These are phyloP conservation scores for Chymomyza caudatula DNA, from an alignment of 2,888 invertebrate species.

Conservation along the genomic window DNA sequence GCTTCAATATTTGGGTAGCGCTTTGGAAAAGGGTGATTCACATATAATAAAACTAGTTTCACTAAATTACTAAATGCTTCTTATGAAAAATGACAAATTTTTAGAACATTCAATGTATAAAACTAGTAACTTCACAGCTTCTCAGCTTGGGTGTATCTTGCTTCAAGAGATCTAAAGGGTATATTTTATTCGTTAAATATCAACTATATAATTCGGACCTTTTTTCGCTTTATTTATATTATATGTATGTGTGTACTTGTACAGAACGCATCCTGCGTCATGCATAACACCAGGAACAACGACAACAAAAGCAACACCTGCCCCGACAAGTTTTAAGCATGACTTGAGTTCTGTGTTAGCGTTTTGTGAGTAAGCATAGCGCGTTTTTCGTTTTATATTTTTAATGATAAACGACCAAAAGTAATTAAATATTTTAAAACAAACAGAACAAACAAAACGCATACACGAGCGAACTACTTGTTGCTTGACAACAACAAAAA, in stretches of 20 bases:
- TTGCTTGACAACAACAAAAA: constrained; percentile 40
- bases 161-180: background rate
- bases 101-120: background rate
- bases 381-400: constrained; percentile 11
- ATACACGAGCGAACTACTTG: constrained; percentile 49
- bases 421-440: constrained; percentile 68
- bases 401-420: constrained; percentile 39
- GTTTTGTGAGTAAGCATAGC: constrained; percentile 30
- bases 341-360: background rate
- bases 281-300: constrained; percentile 18
- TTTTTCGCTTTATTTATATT: no score
- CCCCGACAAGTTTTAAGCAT: constrained; percentile 35
- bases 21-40: no score
- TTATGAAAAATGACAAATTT: no score
- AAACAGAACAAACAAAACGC: constrained; percentile 27
- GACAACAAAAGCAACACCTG: constrained; percentile 39
- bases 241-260: background rate
- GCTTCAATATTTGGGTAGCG: no score
- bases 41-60: no score
- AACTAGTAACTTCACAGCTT: no score
- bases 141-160: background rate
- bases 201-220: background rate
- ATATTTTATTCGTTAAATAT: background rate
- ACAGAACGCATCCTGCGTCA: background rate
- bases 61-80: no score